Conservation (phyloP, 2,888 invertebrate genomes). For the Salpingus planirostris region DNA sequence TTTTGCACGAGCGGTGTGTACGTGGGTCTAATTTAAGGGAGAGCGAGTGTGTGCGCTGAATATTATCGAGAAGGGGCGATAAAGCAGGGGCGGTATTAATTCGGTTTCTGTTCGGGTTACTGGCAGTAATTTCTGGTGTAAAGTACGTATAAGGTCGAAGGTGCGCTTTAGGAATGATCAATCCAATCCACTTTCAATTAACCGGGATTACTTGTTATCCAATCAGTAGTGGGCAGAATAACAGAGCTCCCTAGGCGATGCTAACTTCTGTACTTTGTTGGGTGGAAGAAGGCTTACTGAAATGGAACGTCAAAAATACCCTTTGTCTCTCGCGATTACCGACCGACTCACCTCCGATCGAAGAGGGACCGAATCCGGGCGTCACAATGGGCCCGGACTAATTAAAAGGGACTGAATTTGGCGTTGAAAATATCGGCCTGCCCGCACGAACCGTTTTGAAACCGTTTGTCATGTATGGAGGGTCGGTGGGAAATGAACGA, state of each 20-base stretch:
- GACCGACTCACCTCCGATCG: too few species aligned
- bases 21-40: too few species aligned
- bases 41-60: too few species aligned
- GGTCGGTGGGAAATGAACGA: constrained; percentile 18
- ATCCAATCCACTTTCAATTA: constrained; percentile 41
- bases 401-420: neutral
- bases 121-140: constrained; percentile 18
- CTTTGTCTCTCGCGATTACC: constrained; percentile 5
- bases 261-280: constrained; percentile 29
- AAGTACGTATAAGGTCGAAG: constrained; percentile 24
- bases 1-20: too few species aligned
- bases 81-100: constrained; percentile 7
- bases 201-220: constrained; percentile 41
- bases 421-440: neutral
- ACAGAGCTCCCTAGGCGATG: constrained; percentile 28
- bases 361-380: too few species aligned
- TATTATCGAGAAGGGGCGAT: too few species aligned
- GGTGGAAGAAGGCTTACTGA: constrained; percentile 18
- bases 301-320: constrained; percentile 8
- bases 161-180: constrained; percentile 34
- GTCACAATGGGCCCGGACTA: too few species aligned
- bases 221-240: constrained; percentile 34
- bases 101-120: constrained; percentile 6
- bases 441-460: constrained; percentile 22
- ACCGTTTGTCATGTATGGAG: constrained; percentile 27